Evolutionary conservation across 2,888 invertebrate genomes (phyloP).

Genomic region (Cephus sareptanus): DNA sequence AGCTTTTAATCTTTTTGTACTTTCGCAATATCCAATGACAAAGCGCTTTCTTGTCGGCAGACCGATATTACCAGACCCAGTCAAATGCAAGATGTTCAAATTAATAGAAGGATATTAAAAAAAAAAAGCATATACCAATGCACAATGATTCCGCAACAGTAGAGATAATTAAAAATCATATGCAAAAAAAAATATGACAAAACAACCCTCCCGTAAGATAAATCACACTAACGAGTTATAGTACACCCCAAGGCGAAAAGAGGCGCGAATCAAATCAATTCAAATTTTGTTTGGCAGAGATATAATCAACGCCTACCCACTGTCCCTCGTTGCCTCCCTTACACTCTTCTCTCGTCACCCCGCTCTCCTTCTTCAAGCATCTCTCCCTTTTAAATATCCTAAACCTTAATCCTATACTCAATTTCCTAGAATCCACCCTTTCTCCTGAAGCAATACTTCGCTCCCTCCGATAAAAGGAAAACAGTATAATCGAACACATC

Average conservation of each 20-base stretch:
- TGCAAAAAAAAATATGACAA: too few species aligned
- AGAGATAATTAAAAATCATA: too few species aligned
- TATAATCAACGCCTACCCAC: conserved; percentile 1
- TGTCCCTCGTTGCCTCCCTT: background rate
- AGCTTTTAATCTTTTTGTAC: background rate
- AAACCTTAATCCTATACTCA: background rate
- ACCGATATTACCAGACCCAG: background rate
- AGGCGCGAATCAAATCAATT: conserved; percentile 6
- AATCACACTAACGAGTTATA: too few species aligned
- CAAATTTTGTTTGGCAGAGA: background rate
- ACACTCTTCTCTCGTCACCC: background rate
- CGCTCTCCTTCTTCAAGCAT: background rate
- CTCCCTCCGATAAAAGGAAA: background rate
- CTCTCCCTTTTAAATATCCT: background rate
- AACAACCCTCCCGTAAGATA: too few species aligned
- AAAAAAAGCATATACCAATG: too few species aligned
- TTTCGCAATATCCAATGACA: background rate
- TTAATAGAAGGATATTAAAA: background rate
- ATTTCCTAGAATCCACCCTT: background rate
- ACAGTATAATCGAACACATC: too few species aligned
- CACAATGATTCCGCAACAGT: too few species aligned
- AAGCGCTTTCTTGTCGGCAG: background rate
- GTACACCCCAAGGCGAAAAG: background rate
- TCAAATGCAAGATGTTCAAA: background rate
- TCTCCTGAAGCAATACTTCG: background rate